Conservation (phyloP, 2,797 vertebrate species). For the Chiroxiphia lanceolata region DNA sequence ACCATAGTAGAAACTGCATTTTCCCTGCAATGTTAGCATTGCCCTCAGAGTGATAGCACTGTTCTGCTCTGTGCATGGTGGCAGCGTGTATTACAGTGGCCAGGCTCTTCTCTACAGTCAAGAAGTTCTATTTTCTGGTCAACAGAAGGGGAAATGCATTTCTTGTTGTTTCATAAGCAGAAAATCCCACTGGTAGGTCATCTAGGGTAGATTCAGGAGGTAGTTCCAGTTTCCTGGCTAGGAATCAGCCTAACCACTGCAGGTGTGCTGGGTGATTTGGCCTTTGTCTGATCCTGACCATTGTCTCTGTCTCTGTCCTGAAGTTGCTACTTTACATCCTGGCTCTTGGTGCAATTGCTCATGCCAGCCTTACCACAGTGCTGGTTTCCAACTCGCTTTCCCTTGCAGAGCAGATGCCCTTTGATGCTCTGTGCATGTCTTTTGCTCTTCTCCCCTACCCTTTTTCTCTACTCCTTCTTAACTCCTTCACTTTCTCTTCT, state of each 20-base stretch:
- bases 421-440: rapidly evolving
- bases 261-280: not conserved
- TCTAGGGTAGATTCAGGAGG: not conserved
- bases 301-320: not conserved
- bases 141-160: not conserved
- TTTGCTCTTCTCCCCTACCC: not conserved
- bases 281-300: not conserved
- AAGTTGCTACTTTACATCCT: not conserved
- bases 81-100: not conserved
- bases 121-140: not conserved
- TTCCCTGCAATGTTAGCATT: not conserved
- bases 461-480: not conserved
- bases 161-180: not conserved
- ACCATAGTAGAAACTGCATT: not conserved
- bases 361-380: not conserved
- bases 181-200: not conserved
- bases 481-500: not conserved
- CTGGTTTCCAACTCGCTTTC: not conserved
- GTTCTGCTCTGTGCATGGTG: not conserved
- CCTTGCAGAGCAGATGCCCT: not conserved
- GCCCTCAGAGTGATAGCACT: not conserved
- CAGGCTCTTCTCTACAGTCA: not conserved
- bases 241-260: not conserved
- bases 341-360: not conserved
- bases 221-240: not conserved